Percentiles rank a stretch among this genome's conserved stretches.
Conservation (phyloP, 2,797 vertebrate species). For the Limnodromus scolopaceus region DNA sequence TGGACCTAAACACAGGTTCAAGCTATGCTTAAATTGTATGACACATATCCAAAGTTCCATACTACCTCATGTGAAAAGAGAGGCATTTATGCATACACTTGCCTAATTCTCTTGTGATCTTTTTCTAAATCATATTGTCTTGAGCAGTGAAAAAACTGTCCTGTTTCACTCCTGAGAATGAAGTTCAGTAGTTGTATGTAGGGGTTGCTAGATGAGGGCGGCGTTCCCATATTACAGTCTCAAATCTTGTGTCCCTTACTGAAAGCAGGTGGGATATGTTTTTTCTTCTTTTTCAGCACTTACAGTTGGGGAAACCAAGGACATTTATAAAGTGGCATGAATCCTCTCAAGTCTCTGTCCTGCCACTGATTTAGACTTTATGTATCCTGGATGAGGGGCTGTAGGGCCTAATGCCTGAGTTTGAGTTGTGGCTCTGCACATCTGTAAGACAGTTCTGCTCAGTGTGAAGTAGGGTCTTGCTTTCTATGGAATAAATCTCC, state of each 20-base stretch:
- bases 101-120: not conserved
- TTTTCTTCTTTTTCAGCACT: not conserved
- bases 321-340: not conserved
- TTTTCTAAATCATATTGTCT: not conserved
- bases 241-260: not conserved
- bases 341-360: not conserved
- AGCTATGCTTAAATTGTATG: not conserved
- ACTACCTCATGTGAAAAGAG: not conserved
- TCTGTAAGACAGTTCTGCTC: not conserved
- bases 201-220: not conserved
- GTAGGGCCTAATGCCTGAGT: not conserved
- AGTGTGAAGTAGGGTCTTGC: not conserved
- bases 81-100: fast-evolving
- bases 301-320: not conserved
- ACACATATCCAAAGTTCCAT: not conserved
- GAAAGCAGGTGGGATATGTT: not conserved
- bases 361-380: not conserved
- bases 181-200: fast-evolving
- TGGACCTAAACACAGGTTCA: not conserved
- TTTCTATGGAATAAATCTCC: not conserved
- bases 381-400: not conserved
- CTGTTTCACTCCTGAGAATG: not conserved
- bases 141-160: not conserved
- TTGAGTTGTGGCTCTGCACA: not conserved
- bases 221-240: not conserved